Conservation (phyloP, 2,888 invertebrate genomes). For the Drosophila merina region DNA sequence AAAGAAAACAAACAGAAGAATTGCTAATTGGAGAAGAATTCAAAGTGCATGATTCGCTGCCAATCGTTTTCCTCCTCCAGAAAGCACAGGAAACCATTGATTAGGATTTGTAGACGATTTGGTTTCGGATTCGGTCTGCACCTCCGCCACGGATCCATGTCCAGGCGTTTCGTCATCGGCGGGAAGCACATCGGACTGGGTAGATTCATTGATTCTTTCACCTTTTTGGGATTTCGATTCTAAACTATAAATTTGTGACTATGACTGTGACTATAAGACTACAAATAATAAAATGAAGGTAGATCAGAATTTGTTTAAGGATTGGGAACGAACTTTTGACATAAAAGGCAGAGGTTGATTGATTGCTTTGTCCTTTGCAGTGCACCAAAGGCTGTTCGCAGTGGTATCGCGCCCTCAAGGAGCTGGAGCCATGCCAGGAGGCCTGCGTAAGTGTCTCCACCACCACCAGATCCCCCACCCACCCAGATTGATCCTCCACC, state of each 20-base stretch:
- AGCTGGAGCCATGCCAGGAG: conserved; percentile 89
- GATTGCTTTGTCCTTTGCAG: conserved; percentile 84
- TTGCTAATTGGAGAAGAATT: conserved; percentile 50
- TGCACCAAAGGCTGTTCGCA: conserved; percentile 91
- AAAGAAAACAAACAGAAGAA: background rate
- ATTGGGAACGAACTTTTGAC: background rate
- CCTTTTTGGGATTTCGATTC: too few relatives aligned
- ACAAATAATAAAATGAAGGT: too few relatives aligned
- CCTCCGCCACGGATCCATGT: background rate
- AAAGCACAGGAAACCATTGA: conserved; percentile 51
- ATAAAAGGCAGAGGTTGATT: background rate
- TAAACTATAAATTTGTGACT: too few relatives aligned
- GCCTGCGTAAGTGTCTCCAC: conserved; percentile 92
- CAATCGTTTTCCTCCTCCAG: conserved; percentile 54
- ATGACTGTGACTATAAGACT: too few relatives aligned
- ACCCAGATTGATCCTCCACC: conserved; percentile 3
- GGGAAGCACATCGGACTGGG: background rate
- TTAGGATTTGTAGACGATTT: conserved; percentile 25
- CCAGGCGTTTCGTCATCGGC: too few relatives aligned
- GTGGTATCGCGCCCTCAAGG: conserved; percentile 89
- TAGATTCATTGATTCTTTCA: background rate
- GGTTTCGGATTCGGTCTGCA: background rate
- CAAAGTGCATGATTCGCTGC: conserved; percentile 52
- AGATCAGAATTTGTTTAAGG: too few relatives aligned
- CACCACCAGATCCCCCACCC: background rate